These are phyloP conservation scores for Cranoglanis bouderius DNA, from an alignment of 2,113 vertebrate species.

Conservation along the genomic window DNA sequence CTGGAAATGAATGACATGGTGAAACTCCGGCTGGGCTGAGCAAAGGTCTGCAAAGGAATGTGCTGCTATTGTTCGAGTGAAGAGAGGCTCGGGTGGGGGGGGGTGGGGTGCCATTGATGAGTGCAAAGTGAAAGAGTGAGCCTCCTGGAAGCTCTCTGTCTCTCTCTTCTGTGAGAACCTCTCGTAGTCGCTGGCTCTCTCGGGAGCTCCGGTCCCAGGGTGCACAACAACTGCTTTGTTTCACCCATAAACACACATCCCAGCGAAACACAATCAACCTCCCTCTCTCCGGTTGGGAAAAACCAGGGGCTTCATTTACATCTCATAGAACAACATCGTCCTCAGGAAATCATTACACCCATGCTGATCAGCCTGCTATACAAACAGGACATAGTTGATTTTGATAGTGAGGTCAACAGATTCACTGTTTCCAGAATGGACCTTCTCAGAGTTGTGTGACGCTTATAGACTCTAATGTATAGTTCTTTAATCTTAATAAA, in stretches of 20 bases:
- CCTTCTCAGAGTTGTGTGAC: background rate
- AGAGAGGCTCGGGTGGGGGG: slow-evolving; percentile 69
- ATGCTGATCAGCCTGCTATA: slow-evolving; percentile 30
- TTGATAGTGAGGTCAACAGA: slow-evolving; percentile 1
- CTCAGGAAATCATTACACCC: slow-evolving; percentile 40
- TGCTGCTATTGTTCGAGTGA: slow-evolving; percentile 74
- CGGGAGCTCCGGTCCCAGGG: slow-evolving; percentile 68
- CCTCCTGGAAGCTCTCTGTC: slow-evolving; percentile 72
- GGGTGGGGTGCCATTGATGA: slow-evolving; percentile 79
- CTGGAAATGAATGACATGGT: slow-evolving; percentile 68
- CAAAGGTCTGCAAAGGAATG: slow-evolving; percentile 77
- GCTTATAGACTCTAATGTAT: background rate
- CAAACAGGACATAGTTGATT: slow-evolving; percentile 24
- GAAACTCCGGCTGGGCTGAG: slow-evolving; percentile 62
- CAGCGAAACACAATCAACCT: slow-evolving; percentile 68
- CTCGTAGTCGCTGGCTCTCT: slow-evolving; percentile 59
- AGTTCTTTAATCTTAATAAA: background rate
- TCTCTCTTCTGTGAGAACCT: slow-evolving; percentile 70
- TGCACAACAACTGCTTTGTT: slow-evolving; percentile 80
- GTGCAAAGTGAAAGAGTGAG: slow-evolving; percentile 77
- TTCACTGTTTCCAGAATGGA: background rate
- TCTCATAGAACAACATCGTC: slow-evolving; percentile 35
- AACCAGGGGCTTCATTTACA: slow-evolving; percentile 65
- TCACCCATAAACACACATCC: slow-evolving; percentile 73
- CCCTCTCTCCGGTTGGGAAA: slow-evolving; percentile 67